These are phyloP conservation scores for Anabas testudineus DNA, from an alignment of 2,797 vertebrate genomes.

Conservation along the genomic window DNA sequence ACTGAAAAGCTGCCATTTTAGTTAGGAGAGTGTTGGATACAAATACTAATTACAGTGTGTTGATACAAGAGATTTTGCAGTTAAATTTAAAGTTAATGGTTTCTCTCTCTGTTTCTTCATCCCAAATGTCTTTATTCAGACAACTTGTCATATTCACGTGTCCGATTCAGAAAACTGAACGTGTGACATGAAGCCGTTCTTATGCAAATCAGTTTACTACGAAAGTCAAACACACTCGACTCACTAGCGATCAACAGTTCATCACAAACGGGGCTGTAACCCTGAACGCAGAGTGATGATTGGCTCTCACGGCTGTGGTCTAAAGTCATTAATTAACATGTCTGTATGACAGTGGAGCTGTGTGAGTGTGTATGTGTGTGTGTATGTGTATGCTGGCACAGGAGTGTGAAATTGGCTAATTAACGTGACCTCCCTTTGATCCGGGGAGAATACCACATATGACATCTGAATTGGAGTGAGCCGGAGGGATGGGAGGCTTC, in stretches of 20 bases:
- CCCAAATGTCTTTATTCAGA: background rate
- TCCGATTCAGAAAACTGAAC: background rate
- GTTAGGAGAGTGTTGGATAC: too few species aligned
- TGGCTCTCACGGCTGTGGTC: slow-evolving; percentile 36
- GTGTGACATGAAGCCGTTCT: background rate
- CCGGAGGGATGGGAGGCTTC: slow-evolving; percentile 60
- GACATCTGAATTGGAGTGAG: slow-evolving; percentile 79
- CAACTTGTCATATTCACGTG: background rate
- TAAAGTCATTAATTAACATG: slow-evolving; percentile 76
- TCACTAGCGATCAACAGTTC: slow-evolving; percentile 24
- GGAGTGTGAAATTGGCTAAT: slow-evolving; percentile 82
- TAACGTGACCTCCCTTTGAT: slow-evolving; percentile 85
- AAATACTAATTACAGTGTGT: too few species aligned
- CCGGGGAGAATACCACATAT: slow-evolving; percentile 79
- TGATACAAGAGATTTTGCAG: too few species aligned
- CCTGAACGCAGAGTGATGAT: slow-evolving; percentile 17
- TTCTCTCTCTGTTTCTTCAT: background rate
- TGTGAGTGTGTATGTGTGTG: slow-evolving; percentile 26
- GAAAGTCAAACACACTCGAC: slow-evolving; percentile 4
- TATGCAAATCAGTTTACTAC: background rate
- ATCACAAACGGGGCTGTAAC: slow-evolving; percentile 20
- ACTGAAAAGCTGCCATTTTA: too few species aligned
- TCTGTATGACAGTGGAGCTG: slow-evolving; percentile 67
- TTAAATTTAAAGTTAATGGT: too few species aligned
- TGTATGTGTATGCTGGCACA: slow-evolving; percentile 65